Percentiles rank a stretch among this genome's conserved stretches.
These are phyloP conservation scores for Elmis aenea DNA, from an alignment of 2,888 invertebrate genomes.

Conservation along the genomic window DNA sequence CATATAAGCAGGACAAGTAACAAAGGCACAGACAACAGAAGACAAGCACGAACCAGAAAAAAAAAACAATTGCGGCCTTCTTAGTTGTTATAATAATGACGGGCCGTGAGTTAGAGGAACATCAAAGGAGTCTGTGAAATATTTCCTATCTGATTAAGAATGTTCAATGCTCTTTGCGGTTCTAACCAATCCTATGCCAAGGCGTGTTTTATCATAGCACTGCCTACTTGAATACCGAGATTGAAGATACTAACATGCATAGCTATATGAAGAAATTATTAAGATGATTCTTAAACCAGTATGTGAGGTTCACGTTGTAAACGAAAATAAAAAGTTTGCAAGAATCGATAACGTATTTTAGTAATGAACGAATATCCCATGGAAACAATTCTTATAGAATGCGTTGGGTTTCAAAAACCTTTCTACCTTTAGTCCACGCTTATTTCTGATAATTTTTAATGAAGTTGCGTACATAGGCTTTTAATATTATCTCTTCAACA, in stretches of 20 bases:
- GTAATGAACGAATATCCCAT: too few species aligned
- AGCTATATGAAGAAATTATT: not conserved
- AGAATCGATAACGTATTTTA: too few species aligned
- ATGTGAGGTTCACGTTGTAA: too few species aligned
- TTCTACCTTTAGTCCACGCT: too few species aligned
- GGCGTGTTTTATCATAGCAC: conserved; percentile 27
- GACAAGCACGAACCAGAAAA: conserved; percentile 5
- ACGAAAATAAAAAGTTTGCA: too few species aligned
- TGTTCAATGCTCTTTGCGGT: conserved; percentile 24
- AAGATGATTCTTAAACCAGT: too few species aligned
- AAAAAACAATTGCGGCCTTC: conserved; percentile 13
- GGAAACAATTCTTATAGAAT: too few species aligned
- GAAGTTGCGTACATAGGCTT: too few species aligned
- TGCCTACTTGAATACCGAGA: conserved; percentile 20
- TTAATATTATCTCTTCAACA: too few species aligned
- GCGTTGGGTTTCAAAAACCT: too few species aligned
- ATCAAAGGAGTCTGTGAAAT: conserved; percentile 26
- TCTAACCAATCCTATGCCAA: conserved; percentile 24
- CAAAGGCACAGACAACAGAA: conserved; percentile 2
- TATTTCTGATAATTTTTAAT: too few species aligned
- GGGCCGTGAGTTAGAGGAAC: conserved; percentile 15
- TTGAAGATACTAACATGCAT: conserved; percentile 9
- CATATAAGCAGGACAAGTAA: conserved; percentile 3
- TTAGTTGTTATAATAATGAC: conserved; percentile 19
- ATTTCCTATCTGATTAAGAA: conserved; percentile 29